A percentile compares a stretch with the other conserved stretches of the same genome.
phyloP scores from a whole-genome alignment of 2,113 vertebrate genomes.

The Prolemur simus region DNA sequence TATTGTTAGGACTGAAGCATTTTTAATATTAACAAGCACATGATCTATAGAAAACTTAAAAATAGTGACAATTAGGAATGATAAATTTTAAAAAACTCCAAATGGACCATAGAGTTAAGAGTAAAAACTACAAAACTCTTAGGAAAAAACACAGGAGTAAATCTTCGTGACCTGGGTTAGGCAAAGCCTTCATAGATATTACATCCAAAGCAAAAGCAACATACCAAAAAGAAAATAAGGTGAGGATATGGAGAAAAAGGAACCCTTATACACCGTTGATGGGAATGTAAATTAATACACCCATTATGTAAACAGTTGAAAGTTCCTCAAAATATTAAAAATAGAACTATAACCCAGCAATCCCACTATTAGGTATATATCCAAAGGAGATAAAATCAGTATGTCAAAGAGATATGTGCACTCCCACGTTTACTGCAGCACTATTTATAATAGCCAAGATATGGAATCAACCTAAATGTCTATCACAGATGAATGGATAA shows the following conservation, averaged over 20 bases:
- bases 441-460: neutral
- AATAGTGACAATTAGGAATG: neutral
- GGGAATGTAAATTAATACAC: neutral
- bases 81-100: neutral
- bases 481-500: neutral
- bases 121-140: neutral
- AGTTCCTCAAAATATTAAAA: neutral
- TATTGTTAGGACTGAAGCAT: neutral
- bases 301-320: neutral
- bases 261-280: neutral
- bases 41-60: neutral
- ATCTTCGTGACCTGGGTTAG: neutral
- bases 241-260: neutral
- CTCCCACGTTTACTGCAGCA: neutral
- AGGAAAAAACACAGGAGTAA: slow-evolving; percentile 7
- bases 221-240: neutral
- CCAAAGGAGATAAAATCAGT: neutral
- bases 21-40: neutral
- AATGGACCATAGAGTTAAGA: neutral
- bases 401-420: neutral
- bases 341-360: neutral
- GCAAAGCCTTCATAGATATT: neutral
- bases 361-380: neutral
- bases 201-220: neutral
- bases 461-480: neutral